A percentile compares a stretch with the other conserved stretches of the same genome.
Evolutionary conservation across 2,888 invertebrate species (phyloP).

Genomic region (Cheilosia variabilis): DNA sequence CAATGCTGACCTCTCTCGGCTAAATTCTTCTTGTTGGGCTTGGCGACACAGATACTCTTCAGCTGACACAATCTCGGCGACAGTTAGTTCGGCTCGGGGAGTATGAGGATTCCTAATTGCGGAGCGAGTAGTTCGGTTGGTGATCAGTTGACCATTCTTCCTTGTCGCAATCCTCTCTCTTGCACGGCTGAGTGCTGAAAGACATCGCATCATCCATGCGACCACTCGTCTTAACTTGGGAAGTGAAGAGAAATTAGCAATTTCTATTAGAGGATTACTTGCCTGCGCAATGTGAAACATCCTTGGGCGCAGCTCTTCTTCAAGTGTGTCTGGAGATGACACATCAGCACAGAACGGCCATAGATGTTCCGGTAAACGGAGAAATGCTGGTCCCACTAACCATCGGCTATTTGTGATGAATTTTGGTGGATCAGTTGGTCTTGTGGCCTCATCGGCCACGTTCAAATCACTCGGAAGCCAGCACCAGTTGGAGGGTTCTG

Average conservation of each 20-base stretch:
- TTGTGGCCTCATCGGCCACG: not conserved
- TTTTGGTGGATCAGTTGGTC: not conserved
- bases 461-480: not conserved
- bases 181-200: not conserved
- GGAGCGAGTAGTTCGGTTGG: too few relatives aligned
- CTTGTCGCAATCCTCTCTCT: not conserved
- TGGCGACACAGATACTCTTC: too few relatives aligned
- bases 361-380: not conserved
- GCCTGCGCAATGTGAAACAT: not conserved
- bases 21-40: too few relatives aligned
- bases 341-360: not conserved
- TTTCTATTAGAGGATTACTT: not conserved
- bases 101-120: too few relatives aligned
- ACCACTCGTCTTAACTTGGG: not conserved
- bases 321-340: not conserved
- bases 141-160: not conserved
- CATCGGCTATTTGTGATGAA: slow-evolving; percentile 2
- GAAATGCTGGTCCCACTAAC: not conserved
- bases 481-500: not conserved
- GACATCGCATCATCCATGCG: not conserved
- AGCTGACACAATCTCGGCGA: too few relatives aligned
- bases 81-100: too few relatives aligned
- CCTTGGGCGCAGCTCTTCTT: not conserved
- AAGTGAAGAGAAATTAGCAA: slow-evolving; percentile 2
- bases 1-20: too few relatives aligned